These are phyloP conservation scores for Plectrocnemia conspersa DNA, from an alignment of 1,140 invertebrate species.

Conservation along the genomic window DNA sequence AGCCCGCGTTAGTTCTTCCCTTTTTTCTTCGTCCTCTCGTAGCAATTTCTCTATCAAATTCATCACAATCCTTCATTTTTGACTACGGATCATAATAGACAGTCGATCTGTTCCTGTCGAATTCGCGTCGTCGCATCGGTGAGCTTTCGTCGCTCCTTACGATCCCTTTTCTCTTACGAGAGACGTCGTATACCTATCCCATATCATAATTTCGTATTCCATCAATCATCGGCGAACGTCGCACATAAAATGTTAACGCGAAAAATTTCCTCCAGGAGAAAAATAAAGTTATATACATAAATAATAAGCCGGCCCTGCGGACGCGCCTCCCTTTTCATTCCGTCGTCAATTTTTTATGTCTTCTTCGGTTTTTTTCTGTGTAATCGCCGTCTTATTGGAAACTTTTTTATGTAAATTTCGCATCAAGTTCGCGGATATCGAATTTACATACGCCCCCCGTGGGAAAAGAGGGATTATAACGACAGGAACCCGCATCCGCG, in stretches of 20 bases:
- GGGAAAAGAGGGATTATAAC: no score
- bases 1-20: no score
- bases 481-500: no score
- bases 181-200: no score
- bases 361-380: conserved; percentile 1
- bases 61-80: no score
- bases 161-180: neutral
- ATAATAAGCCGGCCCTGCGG: neutral
- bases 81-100: no score
- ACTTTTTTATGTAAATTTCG: conserved; percentile 10
- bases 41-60: no score
- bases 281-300: conserved; percentile 5
- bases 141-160: neutral
- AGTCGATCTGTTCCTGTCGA: no score
- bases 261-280: neutral
- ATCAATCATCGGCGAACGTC: neutral
- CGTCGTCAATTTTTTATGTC: neutral
- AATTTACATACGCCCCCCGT: conserved; percentile 1
- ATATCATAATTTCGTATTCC: no score
- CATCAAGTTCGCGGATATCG: conserved; percentile 6
- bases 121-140: no score
- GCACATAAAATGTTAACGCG: neutral
- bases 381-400: conserved; percentile 7
- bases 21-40: no score
- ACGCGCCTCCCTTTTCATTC: neutral